Evolutionary conservation across 1,140 invertebrate species (phyloP), one percentile per base, ranked within the genome.

Genomic region (Elymnias hypermnestra): DNA sequence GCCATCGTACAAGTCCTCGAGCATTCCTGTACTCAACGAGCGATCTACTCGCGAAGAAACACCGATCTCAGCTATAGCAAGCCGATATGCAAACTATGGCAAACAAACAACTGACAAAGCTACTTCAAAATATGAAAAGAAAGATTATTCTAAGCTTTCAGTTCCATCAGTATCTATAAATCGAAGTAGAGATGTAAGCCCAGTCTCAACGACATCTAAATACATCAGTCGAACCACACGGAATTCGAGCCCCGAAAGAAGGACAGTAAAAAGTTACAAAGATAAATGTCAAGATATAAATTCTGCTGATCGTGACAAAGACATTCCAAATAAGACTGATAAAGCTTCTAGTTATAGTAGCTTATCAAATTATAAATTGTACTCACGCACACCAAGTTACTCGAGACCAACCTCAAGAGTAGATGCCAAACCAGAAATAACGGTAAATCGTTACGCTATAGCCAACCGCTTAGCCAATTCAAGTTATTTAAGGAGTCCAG

Each of bases 311-410:
- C 73, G 68, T 39, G 83, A 84, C 53, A 86, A 83, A 83, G 78
- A 87, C 78, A 84, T 84, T 83, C 78, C 79, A 76, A 83, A 63
- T 48, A 86, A 86, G 74, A 77, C 81, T 81, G 74, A 82, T 52
- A 87, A 86, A 69, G 69, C 81, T 59, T 49, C 76, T 53, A 57
- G 70, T 53, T 87, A 84, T 42, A 79, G 59, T 58, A 69, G 66
- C 68, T 55, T 86, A 66, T 77, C 83, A 23, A 84, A 72, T 42
- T 87, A 79, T 53, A 86, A 87, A 76, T 51, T 85, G 17, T 86
- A 87, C 61, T 67, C 82, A 12, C 72, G 83, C 53, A 60, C 74
- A 17, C 66, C 74, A 26, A 77, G 59, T 53, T 86, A 85, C 39
- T 69, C 63, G 36, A 60, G 83, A 31, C 66, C 77, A 47, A 28